These are phyloP conservation scores for Lithophane leautieri DNA, from an alignment of 2,888 invertebrate genomes.

Conservation along the genomic window DNA sequence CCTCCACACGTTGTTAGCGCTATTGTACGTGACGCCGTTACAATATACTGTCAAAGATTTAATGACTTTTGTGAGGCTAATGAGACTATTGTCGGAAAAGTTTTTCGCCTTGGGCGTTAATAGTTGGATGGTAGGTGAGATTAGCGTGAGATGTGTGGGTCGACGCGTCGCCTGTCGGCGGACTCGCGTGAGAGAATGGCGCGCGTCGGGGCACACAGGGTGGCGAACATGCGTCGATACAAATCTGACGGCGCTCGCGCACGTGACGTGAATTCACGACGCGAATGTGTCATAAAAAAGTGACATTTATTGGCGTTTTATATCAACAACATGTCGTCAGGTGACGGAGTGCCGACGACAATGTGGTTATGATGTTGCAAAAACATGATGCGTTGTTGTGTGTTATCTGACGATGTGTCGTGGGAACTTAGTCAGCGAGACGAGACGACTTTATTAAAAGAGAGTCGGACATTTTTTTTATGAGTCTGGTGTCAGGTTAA, in stretches of 20 bases:
- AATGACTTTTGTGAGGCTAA: conserved; percentile 87
- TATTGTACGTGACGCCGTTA: conserved; percentile 85
- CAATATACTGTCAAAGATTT: conserved; percentile 84
- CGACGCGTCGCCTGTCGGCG: conserved; percentile 68
- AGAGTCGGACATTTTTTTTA: conserved; percentile 64
- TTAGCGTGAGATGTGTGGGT: conserved; percentile 75
- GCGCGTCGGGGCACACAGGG: conserved; percentile 79
- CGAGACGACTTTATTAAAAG: conserved; percentile 78
- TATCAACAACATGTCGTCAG: conserved; percentile 87
- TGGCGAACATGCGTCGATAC: conserved; percentile 84
- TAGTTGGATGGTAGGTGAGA: conserved; percentile 80
- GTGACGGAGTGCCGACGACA: conserved; percentile 83
- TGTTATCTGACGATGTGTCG: conserved; percentile 82
- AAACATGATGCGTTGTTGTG: conserved; percentile 79
- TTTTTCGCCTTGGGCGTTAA: conserved; percentile 80
- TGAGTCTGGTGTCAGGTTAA: conserved; percentile 49
- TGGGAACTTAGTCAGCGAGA: conserved; percentile 78
- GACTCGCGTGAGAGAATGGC: conserved; percentile 84
- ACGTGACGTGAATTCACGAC: conserved; percentile 86
- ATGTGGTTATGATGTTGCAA: conserved; percentile 86
- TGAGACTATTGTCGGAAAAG: conserved; percentile 86
- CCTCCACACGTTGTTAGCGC: conserved; percentile 89
- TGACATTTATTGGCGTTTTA: conserved; percentile 90
- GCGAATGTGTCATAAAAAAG: conserved; percentile 88
- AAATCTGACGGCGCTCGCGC: conserved; percentile 84